These are phyloP conservation scores for Eumerus sabulonum DNA, from an alignment of 2,888 invertebrate genomes.

Conservation along the genomic window DNA sequence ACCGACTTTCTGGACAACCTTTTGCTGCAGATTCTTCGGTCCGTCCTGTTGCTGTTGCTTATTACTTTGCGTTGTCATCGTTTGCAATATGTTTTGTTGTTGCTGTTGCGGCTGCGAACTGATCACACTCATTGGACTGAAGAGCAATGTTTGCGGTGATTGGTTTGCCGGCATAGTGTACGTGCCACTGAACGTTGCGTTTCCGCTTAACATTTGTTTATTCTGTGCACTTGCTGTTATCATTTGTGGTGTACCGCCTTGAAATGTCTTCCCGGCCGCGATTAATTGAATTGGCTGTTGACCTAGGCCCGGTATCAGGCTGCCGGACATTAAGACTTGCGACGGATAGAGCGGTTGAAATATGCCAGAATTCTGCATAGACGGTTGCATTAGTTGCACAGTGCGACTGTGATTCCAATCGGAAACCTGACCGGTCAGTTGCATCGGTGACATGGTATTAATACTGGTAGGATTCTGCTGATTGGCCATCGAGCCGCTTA, in stretches of 20 bases:
- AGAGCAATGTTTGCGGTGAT: conserved; percentile 87
- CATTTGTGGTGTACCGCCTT: conserved; percentile 91
- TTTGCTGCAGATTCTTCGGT: conserved; percentile 78
- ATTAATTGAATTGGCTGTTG: conserved; percentile 84
- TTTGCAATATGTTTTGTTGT: conserved; percentile 78
- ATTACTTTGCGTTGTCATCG: conserved; percentile 73
- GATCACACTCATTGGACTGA: conserved; percentile 80
- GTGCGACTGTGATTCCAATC: conserved; percentile 87
- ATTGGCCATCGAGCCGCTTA: conserved; percentile 72
- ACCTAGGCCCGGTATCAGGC: conserved; percentile 82
- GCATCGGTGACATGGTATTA: conserved; percentile 88
- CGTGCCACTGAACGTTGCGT: conserved; percentile 79
- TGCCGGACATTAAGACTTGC: conserved; percentile 91
- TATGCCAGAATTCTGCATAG: conserved; percentile 84
- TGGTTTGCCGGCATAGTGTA: conserved; percentile 89
- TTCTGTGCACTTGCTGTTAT: conserved; percentile 85
- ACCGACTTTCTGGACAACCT: conserved; percentile 81
- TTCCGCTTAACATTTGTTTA: conserved; percentile 83
- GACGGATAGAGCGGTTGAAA: conserved; percentile 87
- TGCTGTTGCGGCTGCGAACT: conserved; percentile 78
- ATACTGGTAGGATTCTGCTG: conserved; percentile 82
- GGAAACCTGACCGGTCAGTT: conserved; percentile 83
- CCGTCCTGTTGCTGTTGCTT: conserved; percentile 75
- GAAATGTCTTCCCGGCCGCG: conserved; percentile 90
- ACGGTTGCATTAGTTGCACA: conserved; percentile 90